phyloP scores from a whole-genome alignment of 2,888 invertebrate genomes.

The Parasteatoda lunata region DNA sequence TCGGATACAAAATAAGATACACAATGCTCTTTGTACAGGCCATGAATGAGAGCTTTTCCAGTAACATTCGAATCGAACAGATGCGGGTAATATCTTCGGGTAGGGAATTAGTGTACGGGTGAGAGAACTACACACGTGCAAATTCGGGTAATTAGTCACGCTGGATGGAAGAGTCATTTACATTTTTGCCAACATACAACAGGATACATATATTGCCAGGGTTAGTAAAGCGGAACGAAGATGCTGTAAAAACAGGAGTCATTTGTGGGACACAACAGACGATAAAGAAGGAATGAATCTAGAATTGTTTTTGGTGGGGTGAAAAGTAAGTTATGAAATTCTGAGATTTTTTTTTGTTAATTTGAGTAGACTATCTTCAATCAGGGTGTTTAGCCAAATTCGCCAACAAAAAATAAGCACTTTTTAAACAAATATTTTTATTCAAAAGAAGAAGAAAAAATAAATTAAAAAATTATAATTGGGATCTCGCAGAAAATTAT shows the following conservation, averaged over 20 bases:
- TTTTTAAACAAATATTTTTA: no score
- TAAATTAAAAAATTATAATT: no score
- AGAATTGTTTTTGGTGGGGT: no score
- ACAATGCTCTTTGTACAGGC: not conserved
- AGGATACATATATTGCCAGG: slow-evolving; percentile 15
- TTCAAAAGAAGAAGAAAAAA: no score
- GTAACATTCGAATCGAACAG: slow-evolving; percentile 17
- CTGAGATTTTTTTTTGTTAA: no score
- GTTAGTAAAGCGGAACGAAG: slow-evolving; percentile 31
- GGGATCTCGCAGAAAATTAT: no score
- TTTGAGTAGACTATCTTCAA: no score
- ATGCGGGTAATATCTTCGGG: slow-evolving; percentile 25
- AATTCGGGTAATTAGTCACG: slow-evolving; percentile 53
- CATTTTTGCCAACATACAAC: slow-evolving; percentile 13
- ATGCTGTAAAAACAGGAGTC: slow-evolving; percentile 6
- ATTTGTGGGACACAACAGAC: not conserved
- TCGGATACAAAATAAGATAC: not conserved
- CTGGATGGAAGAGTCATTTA: slow-evolving; percentile 7
- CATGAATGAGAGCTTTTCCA: not conserved
- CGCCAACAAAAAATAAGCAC: no score
- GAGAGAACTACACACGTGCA: slow-evolving; percentile 31
- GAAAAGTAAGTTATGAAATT: no score
- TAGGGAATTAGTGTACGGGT: not conserved
- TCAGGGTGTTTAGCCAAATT: no score
- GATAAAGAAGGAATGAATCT: no score